Evolutionary conservation across 2,888 invertebrate genomes (phyloP).

Genomic region (Tanypteryx hageni): DNA sequence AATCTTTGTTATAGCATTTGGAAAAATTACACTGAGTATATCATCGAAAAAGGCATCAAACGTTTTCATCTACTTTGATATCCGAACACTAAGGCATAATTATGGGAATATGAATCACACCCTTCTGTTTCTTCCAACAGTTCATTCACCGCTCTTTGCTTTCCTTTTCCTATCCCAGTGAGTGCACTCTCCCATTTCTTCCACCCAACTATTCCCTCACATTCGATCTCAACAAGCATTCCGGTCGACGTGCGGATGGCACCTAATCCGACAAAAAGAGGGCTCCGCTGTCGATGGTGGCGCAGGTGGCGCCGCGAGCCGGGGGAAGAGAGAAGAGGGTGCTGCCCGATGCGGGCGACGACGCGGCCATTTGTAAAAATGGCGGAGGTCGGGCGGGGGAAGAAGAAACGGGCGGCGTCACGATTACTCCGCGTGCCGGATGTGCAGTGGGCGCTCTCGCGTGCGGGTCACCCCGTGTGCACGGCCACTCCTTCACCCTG

Average conservation of each 20-base stretch:
- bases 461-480: neutral
- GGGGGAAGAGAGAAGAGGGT: neutral
- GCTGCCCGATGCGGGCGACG: neutral
- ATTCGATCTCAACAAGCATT: neutral
- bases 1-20: too few relatives aligned
- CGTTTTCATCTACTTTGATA: neutral
- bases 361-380: neutral
- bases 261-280: neutral
- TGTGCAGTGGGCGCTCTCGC: neutral
- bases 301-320: neutral
- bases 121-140: neutral
- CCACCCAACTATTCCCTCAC: neutral
- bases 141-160: neutral
- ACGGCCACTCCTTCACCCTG: neutral
- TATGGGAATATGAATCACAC: neutral
- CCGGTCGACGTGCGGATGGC: slow-evolving; percentile 8
- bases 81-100: neutral
- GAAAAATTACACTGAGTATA: too few relatives aligned
- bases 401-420: neutral
- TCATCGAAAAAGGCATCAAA: too few relatives aligned
- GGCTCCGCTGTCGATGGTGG: neutral
- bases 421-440: slow-evolving; percentile 5
- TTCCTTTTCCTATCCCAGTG: neutral
- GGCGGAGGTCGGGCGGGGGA: neutral
- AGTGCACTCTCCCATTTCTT: too few relatives aligned